phyloP scores from a whole-genome alignment of 2,113 vertebrate genomes.

The Salvelinus sp. region DNA sequence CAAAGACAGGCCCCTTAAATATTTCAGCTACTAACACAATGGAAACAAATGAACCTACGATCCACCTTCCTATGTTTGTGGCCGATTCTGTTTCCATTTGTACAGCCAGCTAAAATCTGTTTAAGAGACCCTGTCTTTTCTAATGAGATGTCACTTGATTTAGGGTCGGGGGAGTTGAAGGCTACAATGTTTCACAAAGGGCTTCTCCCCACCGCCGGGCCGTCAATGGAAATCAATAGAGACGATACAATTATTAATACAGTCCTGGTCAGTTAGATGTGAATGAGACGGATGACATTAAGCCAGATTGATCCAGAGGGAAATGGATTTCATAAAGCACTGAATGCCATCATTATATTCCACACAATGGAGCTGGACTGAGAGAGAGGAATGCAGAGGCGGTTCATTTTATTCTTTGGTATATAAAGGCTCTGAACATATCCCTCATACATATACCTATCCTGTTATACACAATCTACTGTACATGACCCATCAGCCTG shows the following conservation, averaged over 20 bases:
- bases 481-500: neutral
- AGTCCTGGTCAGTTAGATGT: conserved; percentile 75
- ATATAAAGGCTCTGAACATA: conserved; percentile 23
- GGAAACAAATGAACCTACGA: conserved; percentile 60
- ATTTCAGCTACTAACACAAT: conserved; percentile 43
- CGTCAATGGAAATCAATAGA: conserved; percentile 80
- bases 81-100: conserved; percentile 69
- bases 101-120: conserved; percentile 63
- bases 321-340: conserved; percentile 78
- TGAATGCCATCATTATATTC: conserved; percentile 71
- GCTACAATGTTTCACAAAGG: conserved; percentile 58
- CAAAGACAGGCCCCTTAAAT: conserved; percentile 10
- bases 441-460: conserved; percentile 7
- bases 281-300: conserved; percentile 83
- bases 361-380: conserved; percentile 53
- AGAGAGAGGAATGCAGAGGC: conserved; percentile 29
- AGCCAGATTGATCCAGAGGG: conserved; percentile 79
- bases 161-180: conserved; percentile 65
- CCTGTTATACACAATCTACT: conserved; percentile 1
- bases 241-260: conserved; percentile 82
- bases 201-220: conserved; percentile 21
- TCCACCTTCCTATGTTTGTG: conserved; percentile 57
- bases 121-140: conserved; percentile 63
- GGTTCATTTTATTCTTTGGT: conserved; percentile 2
- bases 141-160: conserved; percentile 83